Evolutionary conservation across 2,888 invertebrate species (phyloP).

Genomic region (Himalopsyche anomala): DNA sequence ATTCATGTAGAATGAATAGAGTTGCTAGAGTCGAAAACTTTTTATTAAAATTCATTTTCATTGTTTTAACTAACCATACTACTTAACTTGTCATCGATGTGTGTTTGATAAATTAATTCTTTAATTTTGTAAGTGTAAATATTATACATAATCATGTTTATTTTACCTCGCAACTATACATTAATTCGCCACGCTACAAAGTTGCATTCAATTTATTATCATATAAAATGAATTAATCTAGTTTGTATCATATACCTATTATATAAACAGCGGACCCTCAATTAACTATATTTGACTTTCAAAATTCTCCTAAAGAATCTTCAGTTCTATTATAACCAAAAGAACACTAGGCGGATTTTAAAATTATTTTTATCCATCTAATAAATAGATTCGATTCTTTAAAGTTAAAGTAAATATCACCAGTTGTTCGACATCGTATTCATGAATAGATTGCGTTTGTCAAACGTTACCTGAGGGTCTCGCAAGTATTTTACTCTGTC

Average conservation of each 20-base stretch:
- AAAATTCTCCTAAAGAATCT: too few relatives aligned
- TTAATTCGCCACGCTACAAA: background rate
- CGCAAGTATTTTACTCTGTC: background rate
- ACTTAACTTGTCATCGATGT: constrained; percentile 8
- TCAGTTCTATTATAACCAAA: too few relatives aligned
- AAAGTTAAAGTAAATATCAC: too few relatives aligned
- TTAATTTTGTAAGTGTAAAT: constrained; percentile 9
- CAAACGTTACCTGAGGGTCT: background rate
- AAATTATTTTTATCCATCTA: too few relatives aligned
- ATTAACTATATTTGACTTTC: background rate
- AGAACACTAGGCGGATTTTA: too few relatives aligned
- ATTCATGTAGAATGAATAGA: constrained; percentile 8
- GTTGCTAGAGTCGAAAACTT: background rate
- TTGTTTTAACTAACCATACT: constrained; percentile 7
- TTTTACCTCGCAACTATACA: constrained; percentile 3
- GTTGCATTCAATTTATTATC: constrained; percentile 4
- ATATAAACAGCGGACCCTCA: background rate
- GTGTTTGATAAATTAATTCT: background rate
- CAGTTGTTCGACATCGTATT: too few relatives aligned
- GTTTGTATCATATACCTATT: background rate
- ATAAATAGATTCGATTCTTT: too few relatives aligned
- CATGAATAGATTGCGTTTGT: too few relatives aligned
- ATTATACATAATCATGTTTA: constrained; percentile 9
- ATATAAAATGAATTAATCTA: background rate
- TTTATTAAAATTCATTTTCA: constrained; percentile 15